phyloP scores from a whole-genome alignment of 2,888 invertebrate species.

The Drosophila hamatofila region DNA sequence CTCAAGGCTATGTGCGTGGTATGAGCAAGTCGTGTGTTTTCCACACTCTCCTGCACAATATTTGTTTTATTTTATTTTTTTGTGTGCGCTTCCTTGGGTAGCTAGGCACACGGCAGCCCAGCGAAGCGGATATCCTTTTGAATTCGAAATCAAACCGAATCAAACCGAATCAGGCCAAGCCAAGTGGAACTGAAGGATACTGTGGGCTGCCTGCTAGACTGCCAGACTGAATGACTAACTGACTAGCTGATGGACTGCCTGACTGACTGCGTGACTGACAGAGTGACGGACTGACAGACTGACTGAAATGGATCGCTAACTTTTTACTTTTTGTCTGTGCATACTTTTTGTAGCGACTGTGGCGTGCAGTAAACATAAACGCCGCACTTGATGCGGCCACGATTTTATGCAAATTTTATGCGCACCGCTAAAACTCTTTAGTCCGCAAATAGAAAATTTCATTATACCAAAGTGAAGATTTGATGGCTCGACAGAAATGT shows the following conservation, averaged over 20 bases:
- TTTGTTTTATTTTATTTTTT: not conserved
- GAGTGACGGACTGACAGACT: not conserved
- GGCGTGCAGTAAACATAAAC: conserved; percentile 9
- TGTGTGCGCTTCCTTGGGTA: not conserved
- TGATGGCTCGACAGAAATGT: conserved; percentile 5
- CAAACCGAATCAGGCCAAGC: conserved; percentile 62
- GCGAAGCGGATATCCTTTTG: conserved; percentile 70
- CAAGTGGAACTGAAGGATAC: conserved; percentile 75
- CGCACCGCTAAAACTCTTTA: conserved; percentile 27
- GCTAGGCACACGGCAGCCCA: conserved; percentile 39
- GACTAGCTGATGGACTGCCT: conserved; percentile 7
- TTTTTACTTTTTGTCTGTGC: conserved; percentile 11
- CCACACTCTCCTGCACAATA: not conserved
- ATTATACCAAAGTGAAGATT: conserved; percentile 28
- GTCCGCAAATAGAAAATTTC: conserved; percentile 41
- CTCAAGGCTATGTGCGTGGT: not conserved
- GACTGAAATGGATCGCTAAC: conserved; percentile 30
- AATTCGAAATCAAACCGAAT: conserved; percentile 64
- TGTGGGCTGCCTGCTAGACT: conserved; percentile 33
- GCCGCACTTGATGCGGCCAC: conserved; percentile 23
- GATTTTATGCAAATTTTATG: conserved; percentile 53
- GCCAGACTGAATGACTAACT: conserved; percentile 15
- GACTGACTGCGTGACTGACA: not conserved
- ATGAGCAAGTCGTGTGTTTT: conserved; percentile 6
- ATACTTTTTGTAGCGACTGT: conserved; percentile 13